Evolutionary conservation across 2,888 invertebrate species (phyloP).

Genomic region (Lampropteryx suffumata): DNA sequence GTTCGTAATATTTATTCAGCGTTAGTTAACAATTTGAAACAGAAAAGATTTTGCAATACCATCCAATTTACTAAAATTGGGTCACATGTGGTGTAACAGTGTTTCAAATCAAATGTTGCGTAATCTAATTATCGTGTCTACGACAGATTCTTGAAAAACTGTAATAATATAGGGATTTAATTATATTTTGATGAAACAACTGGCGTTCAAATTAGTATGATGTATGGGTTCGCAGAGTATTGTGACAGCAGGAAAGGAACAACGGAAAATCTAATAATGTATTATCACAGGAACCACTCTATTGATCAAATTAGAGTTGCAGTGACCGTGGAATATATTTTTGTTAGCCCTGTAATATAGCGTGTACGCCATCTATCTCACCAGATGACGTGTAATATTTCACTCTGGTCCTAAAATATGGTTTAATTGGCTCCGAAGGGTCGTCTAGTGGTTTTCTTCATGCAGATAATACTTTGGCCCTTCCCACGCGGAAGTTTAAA

Average conservation of each 20-base stretch:
- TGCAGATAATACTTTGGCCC: constrained; percentile 32
- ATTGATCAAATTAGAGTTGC: constrained; percentile 33
- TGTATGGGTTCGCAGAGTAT: constrained; percentile 12
- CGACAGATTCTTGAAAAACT: constrained; percentile 26
- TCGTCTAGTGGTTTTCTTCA: constrained; percentile 15
- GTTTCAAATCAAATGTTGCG: constrained; percentile 43
- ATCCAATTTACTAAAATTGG: constrained; percentile 42
- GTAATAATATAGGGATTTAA: constrained; percentile 18
- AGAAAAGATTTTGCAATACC: constrained; percentile 46
- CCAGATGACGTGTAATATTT: constrained; percentile 27
- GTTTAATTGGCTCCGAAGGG: constrained; percentile 28
- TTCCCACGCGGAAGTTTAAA: constrained; percentile 53
- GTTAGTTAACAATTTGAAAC: constrained; percentile 45
- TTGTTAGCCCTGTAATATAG: constrained; percentile 28
- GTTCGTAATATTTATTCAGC: constrained; percentile 49
- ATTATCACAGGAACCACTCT: constrained; percentile 22
- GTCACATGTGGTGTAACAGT: constrained; percentile 38
- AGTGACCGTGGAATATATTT: constrained; percentile 36
- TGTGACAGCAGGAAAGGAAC: constrained; percentile 4
- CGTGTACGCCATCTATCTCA: constrained; percentile 26
- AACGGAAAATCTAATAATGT: constrained; percentile 1
- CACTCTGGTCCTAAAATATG: constrained; percentile 11
- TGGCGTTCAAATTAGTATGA: constrained; percentile 24
- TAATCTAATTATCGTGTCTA: constrained; percentile 41
- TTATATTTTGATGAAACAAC: constrained; percentile 15